Evolutionary conservation across 2,888 invertebrate species (phyloP), one percentile per base, ranked within the genome.

Genomic region (Agrochola lychnidis): DNA sequence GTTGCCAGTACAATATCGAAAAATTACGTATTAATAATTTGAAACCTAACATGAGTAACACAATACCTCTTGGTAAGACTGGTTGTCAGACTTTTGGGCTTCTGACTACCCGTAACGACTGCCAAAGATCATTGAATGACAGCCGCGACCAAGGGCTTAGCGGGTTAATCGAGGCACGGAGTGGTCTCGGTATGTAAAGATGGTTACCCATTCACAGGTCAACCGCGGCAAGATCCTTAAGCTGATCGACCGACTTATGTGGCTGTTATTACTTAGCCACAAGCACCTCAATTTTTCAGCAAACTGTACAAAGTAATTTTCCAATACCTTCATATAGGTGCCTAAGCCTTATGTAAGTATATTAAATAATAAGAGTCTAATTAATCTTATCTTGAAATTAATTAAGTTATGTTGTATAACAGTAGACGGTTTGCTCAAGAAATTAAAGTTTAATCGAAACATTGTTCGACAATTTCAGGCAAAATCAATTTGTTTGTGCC

Each of bases 371-470:
- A 76, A 75, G 69, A 84, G 75, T 76, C 64, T 81, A 76, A 87
- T 81, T 78, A 79, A 85, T 78, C 25, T 78, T 69, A 81, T 83
- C 75, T 79, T 73, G 19, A 81, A 76, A 81, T 83, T 86, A 87
- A 86, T 86, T 77, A 81, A 83, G 63, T 74, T 81, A 57, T 75
- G 59, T 78, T 70, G 45, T 57, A 69, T 48, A 75, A 87, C 70
- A 81, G 76, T 36, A 81, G 67, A 73, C 64, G 69, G 75, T 71
- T 81, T 66, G 19, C 69, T 70, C 63, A 64, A 42, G 48, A 82
- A 81, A 87, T 87, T 83, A 73, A 86, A 79, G 61, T 83, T 76
- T 66, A 83, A 79, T 83, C 70, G 73, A 77, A 86, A 86, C 76
- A 86, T 86, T 86, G 87, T 86, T 80, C 62, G 57, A 61, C 71